Evolutionary conservation across 2,113 vertebrate species (phyloP), one percentile per base, ranked within the genome.

Genomic region (Polypterus bichir): DNA sequence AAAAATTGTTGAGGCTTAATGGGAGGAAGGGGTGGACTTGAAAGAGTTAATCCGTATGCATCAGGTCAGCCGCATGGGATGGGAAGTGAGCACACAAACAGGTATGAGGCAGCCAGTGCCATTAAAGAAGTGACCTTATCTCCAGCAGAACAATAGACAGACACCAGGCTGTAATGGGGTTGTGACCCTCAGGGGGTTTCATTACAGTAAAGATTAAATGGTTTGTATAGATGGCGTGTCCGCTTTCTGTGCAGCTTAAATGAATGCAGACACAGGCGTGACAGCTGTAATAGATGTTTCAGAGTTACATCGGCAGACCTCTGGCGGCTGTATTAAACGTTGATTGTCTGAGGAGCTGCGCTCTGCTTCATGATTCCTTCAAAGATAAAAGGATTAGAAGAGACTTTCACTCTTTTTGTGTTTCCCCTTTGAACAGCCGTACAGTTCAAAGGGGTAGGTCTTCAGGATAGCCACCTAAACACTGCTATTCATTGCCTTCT

Each of bases 81-180:
- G 10, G 51, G 10, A 8, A 10, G 53, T 54, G 53, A 4, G 53
- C 11, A 8, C 49, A 44, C 27, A 1, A 53, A n/a, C 44, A 54
- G 44, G 45, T 54, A 55, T 56, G 51, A 55, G 58, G 47, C 45
- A 54, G 58, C 57, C 48, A 48, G 54, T 55, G 47, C 58, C 46
- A 61, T 55, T 61, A 56, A 60, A 54, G 10, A 44, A 51, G 52
- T 49, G 44, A 54, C 59, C 59, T 56, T 54, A 54, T 65, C 52
- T 8, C 27, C 27, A 27, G 51, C 53, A 49, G 47, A 61, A 44
- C 52, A 47, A 56, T 11, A 47, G 59, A 59, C 46, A 46, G 11
- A 27, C 27, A 27, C 59, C 44, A 27, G 6, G 48, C 49, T 45
- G 48, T 59, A 64, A 59, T 58, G 47, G 57, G 63, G 63, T 45